Evolutionary conservation across 2,888 invertebrate species (phyloP).

Genomic region (Malthinus flaveolus): DNA sequence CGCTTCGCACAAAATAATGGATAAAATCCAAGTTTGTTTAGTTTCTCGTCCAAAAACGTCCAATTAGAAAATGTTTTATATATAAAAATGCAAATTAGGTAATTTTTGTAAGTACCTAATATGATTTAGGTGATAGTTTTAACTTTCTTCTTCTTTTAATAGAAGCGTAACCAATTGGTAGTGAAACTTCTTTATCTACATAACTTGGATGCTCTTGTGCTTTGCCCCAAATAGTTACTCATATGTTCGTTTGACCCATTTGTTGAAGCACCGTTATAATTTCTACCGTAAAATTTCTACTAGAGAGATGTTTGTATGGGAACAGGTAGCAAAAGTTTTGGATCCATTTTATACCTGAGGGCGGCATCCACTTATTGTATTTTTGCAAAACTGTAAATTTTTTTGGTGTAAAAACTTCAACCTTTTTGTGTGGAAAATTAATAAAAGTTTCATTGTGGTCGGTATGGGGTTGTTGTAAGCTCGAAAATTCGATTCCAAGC

Average conservation of each 20-base stretch:
- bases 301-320: constrained; percentile 2
- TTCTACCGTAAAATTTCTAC: constrained; percentile 8
- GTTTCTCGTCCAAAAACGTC: too few species aligned
- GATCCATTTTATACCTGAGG: neutral
- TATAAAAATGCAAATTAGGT: too few species aligned
- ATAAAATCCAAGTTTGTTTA: too few species aligned
- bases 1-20: too few species aligned
- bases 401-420: too few species aligned
- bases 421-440: too few species aligned
- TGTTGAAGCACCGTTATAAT: constrained; percentile 19
- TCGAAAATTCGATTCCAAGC: too few species aligned
- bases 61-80: too few species aligned
- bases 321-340: constrained; percentile 22
- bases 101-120: neutral
- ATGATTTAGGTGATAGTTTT: constrained; percentile 12
- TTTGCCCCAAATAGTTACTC: constrained; percentile 2
- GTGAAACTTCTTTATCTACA: constrained; percentile 16
- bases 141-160: constrained; percentile 15
- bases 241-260: constrained; percentile 16
- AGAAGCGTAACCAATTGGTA: constrained; percentile 12
- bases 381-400: constrained; percentile 6
- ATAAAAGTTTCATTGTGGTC: too few species aligned
- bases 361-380: constrained; percentile 11
- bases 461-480: too few species aligned
- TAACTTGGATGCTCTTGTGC: constrained; percentile 3